Evolutionary conservation across 2,888 invertebrate species (phyloP).

Genomic region (Trisateles emortualis): DNA sequence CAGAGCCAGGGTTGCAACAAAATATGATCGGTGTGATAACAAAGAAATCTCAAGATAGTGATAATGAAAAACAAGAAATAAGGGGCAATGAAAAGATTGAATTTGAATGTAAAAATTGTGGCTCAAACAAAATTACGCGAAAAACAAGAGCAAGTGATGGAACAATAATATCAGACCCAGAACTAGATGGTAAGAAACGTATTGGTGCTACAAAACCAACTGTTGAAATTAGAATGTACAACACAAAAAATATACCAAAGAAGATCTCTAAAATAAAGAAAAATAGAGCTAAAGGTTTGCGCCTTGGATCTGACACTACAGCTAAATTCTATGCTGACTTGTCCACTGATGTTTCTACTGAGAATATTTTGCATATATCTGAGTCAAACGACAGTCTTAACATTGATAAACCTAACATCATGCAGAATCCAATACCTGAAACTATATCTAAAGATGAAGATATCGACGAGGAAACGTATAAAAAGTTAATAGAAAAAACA

Average conservation of each 20-base stretch:
- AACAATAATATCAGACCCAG: slow-evolving; percentile 72
- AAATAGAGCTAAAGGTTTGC: slow-evolving; percentile 86
- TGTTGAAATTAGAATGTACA: slow-evolving; percentile 88
- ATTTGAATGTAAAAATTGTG: slow-evolving; percentile 81
- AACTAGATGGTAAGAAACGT: slow-evolving; percentile 67
- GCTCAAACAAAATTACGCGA: slow-evolving; percentile 76
- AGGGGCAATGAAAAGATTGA: slow-evolving; percentile 79
- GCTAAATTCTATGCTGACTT: slow-evolving; percentile 90
- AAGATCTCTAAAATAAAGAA: slow-evolving; percentile 91
- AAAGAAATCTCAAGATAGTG: slow-evolving; percentile 75
- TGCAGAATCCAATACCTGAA: slow-evolving; percentile 53
- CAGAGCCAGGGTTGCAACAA: slow-evolving; percentile 89
- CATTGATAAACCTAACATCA: slow-evolving; percentile 69
- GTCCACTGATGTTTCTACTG: slow-evolving; percentile 88
- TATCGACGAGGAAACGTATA: slow-evolving; percentile 81
- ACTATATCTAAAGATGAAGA: slow-evolving; percentile 78
- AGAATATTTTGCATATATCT: slow-evolving; percentile 88
- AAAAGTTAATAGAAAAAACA: slow-evolving; percentile 82
- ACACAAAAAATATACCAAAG: slow-evolving; percentile 90
- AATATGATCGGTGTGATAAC: slow-evolving; percentile 65
- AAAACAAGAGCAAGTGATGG: slow-evolving; percentile 65
- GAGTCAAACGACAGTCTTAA: slow-evolving; percentile 89
- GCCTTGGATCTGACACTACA: slow-evolving; percentile 81
- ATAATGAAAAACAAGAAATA: slow-evolving; percentile 66
- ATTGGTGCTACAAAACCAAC: slow-evolving; percentile 62